Evolutionary conservation across 2,113 vertebrate species (phyloP), one percentile per base, ranked within the genome.

Genomic region (Toxotes chatareus): DNA sequence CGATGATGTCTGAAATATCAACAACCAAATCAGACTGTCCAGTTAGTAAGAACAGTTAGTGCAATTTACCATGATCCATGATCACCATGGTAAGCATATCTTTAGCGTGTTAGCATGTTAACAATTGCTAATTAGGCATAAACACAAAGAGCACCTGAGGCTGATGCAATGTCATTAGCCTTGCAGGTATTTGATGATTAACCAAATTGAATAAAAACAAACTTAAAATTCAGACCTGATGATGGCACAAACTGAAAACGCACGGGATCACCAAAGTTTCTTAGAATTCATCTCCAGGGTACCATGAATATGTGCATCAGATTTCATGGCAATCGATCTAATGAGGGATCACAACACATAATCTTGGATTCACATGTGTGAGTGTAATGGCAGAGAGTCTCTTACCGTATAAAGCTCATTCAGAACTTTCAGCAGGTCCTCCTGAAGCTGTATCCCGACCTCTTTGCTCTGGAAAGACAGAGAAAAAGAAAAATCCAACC

Each of bases 391-490:
- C 34, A 40, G 68, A 3, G 38, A 32, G 59, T 66, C 36, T 40
- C 93, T 98, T 96, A 99, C 98, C 95, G 97, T 96, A 91, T 98
- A 98, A 65, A 99, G 97, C 71, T 99, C 98, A 72, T 98, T 99
- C 86, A 99, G 90, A 86, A 99, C 98, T 93, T 99, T 99, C 96
- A 99, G 96, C 95, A 99, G 87, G 89, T 99, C 98, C 83, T 99
- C 98, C 86, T 99, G 98, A 83, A 99, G 96, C 93, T 99, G 98
- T 65, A 97, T 91, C 9, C 98, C 98, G 9, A 99, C 96, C 93
- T 99, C 98, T 94, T 99, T 99, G 93, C 98, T 99, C 98, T 99
- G 92, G 1, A 66, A 86, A 86, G 86, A 95, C 46, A 95, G 4
- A 80, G 11, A 80, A 47, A 32, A 44, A 78, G 23, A 79, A 19